Conservation (phyloP, 2,888 invertebrate genomes). For the Spatulosminthurus flaviceps region DNA sequence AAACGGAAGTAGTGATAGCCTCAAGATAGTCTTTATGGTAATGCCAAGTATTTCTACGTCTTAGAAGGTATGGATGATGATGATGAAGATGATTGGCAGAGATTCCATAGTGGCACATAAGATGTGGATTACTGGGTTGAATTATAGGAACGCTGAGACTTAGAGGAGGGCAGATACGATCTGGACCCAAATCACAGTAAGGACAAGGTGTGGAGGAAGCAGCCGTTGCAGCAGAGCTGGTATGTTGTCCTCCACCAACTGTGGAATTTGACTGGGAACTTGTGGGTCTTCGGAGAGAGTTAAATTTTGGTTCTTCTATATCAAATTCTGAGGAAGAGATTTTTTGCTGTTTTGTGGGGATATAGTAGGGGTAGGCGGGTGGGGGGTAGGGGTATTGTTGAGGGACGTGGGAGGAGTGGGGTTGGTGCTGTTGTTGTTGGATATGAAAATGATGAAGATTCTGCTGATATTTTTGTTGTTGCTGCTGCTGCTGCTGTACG, state of each 20-base stretch:
- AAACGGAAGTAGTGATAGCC: constrained; percentile 60
- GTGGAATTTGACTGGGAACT: constrained; percentile 45
- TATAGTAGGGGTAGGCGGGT: constrained; percentile 12
- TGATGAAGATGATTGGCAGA: constrained; percentile 27
- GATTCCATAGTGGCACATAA: constrained; percentile 42
- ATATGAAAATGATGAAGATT: constrained; percentile 6
- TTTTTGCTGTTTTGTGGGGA: constrained; percentile 47
- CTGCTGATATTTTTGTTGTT: constrained; percentile 20
- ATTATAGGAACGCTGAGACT: constrained; percentile 58
- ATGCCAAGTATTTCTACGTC: constrained; percentile 60
- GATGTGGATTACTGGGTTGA: constrained; percentile 49
- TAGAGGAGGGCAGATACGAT: constrained; percentile 48
- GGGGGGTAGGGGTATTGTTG: background rate
- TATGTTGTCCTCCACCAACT: constrained; percentile 44
- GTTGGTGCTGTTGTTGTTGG: constrained; percentile 28
- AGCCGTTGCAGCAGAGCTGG: constrained; percentile 26
- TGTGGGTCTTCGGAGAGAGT: constrained; percentile 59
- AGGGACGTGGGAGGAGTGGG: background rate
- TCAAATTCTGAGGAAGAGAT: constrained; percentile 60
- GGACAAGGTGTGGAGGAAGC: constrained; percentile 50
- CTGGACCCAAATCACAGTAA: constrained; percentile 58
- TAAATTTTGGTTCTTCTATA: constrained; percentile 62
- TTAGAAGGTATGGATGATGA: constrained; percentile 40
- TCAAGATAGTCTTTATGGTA: constrained; percentile 58
- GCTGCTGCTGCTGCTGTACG: constrained; percentile 23